phyloP scores from a whole-genome alignment of 1,140 invertebrate genomes.

The Heterodera schachtii region DNA sequence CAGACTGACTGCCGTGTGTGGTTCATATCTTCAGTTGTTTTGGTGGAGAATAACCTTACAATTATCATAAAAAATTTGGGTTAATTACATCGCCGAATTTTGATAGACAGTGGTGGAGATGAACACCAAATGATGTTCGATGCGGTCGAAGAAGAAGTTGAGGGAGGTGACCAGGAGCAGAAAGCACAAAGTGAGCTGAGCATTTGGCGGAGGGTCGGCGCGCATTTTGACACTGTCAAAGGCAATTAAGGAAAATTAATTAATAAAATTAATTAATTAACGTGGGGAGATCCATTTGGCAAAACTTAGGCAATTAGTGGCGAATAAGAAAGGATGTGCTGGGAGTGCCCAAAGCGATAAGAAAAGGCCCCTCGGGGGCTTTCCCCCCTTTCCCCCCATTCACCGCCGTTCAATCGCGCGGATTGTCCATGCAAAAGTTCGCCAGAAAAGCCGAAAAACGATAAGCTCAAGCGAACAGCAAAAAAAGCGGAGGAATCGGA shows the following conservation, averaged over 20 bases:
- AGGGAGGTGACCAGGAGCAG: constrained; percentile 13
- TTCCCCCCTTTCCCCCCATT: background rate
- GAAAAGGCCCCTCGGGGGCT: background rate
- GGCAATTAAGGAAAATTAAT: background rate
- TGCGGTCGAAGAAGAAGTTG: constrained; percentile 28
- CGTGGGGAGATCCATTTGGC: no score
- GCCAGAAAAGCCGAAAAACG: background rate
- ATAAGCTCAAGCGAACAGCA: background rate
- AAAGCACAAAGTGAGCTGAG: background rate
- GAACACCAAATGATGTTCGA: constrained; percentile 28
- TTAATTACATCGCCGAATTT: constrained; percentile 27
- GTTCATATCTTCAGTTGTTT: constrained; percentile 45
- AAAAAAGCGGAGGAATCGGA: background rate
- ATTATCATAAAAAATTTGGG: constrained; percentile 23
- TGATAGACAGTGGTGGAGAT: constrained; percentile 33
- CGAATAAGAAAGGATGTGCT: no score
- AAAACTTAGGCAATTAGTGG: background rate
- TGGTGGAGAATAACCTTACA: background rate
- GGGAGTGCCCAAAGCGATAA: background rate
- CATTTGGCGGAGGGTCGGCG: background rate
- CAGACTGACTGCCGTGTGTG: constrained; percentile 53
- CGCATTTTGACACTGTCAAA: background rate
- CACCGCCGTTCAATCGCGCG: background rate
- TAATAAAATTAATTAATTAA: no score
- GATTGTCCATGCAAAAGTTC: background rate